Evolutionary conservation across 2,888 invertebrate genomes (phyloP).

Genomic region (Andrena dorsata): DNA sequence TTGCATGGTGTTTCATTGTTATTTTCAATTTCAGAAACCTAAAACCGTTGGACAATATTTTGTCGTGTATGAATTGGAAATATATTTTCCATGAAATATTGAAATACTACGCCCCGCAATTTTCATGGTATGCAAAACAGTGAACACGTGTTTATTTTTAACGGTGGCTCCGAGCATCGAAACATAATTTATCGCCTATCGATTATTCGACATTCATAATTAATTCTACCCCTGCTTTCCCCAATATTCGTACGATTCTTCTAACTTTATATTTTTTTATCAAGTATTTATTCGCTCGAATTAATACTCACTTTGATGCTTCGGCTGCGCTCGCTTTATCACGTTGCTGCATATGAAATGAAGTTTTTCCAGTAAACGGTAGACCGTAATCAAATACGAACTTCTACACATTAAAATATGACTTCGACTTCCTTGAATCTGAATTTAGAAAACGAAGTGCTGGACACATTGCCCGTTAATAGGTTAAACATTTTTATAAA

Average conservation of each 20-base stretch:
- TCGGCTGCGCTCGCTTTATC: background rate
- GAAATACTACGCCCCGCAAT: background rate
- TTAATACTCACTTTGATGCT: background rate
- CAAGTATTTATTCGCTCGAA: background rate
- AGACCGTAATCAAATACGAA: no score
- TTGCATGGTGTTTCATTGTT: background rate
- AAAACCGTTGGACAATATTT: background rate
- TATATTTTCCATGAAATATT: background rate
- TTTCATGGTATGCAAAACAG: background rate
- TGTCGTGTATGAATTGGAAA: background rate
- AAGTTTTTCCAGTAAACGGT: no score
- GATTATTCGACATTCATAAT: constrained; percentile 22
- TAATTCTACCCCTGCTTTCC: background rate
- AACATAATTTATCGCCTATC: constrained; percentile 12
- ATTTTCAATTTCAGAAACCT: background rate
- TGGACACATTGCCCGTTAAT: no score
- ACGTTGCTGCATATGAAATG: no score
- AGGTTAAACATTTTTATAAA: no score
- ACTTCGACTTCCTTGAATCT: no score
- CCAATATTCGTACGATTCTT: background rate
- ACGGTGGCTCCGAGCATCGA: background rate
- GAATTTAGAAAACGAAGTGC: no score
- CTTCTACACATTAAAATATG: no score
- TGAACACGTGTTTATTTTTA: constrained; percentile 21
- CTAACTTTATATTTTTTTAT: background rate